Evolutionary conservation across 2,888 invertebrate genomes (phyloP).

Genomic region (Leptura quadrifasciata): DNA sequence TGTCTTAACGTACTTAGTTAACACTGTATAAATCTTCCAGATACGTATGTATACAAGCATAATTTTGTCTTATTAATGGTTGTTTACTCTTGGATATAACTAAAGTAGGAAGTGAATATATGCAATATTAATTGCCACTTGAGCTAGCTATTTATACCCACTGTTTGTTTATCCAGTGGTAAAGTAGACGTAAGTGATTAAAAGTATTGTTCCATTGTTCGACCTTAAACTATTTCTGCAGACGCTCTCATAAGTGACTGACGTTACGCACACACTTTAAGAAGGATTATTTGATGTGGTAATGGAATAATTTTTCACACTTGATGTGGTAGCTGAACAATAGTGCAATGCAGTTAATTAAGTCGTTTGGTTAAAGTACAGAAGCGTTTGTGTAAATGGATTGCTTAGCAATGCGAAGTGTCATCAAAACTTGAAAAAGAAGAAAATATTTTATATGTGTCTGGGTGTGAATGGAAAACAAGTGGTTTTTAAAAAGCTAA

Average conservation of each 20-base stretch:
- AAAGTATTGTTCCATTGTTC: conserved; percentile 15
- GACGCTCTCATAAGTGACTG: background rate
- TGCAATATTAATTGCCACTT: conserved; percentile 17
- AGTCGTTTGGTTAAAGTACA: background rate
- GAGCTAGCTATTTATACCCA: conserved; percentile 1
- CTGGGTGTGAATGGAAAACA: no score
- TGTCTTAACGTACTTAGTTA: no score
- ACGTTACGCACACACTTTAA: background rate
- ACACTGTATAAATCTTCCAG: no score
- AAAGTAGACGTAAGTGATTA: conserved; percentile 6
- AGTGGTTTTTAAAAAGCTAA: no score
- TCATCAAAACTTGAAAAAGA: no score
- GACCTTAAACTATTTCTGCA: background rate
- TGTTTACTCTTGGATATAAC: background rate
- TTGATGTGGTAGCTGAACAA: background rate
- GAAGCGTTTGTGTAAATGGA: background rate
- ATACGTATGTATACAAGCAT: background rate
- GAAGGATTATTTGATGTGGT: background rate
- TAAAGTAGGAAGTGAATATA: conserved; percentile 8
- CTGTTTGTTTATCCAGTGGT: conserved; percentile 7
- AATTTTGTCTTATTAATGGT: background rate
- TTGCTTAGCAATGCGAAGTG: no score
- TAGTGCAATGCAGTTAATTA: background rate
- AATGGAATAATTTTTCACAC: conserved; percentile 8
- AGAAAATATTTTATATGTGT: no score